These are phyloP conservation scores for Sinodicranocentrus sp. DNA, from an alignment of 2,888 invertebrate species.

Conservation along the genomic window DNA sequence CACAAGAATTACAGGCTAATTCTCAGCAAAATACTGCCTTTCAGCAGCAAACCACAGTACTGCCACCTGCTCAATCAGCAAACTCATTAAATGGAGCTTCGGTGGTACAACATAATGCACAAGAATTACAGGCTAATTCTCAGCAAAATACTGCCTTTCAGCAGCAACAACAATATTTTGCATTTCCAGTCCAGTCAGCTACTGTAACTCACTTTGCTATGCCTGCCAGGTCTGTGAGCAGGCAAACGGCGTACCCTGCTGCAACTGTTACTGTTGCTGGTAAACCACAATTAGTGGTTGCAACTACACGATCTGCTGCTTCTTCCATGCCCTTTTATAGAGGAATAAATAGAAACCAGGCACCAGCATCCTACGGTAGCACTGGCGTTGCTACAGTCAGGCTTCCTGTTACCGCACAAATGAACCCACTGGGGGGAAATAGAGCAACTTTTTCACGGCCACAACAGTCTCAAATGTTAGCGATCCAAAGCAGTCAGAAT, in stretches of 20 bases:
- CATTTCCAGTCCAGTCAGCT: too few relatives aligned
- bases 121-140: too few relatives aligned
- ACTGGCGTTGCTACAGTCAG: conserved; percentile 2
- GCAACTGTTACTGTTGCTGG: not conserved
- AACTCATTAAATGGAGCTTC: too few relatives aligned
- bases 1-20: too few relatives aligned
- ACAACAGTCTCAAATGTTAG: not conserved
- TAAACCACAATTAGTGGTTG: not conserved
- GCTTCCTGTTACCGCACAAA: not conserved
- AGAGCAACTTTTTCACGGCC: not conserved
- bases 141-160: too few relatives aligned
- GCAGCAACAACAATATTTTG: too few relatives aligned
- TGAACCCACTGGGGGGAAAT: conserved; percentile 20
- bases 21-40: too few relatives aligned
- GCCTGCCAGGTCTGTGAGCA: too few relatives aligned
- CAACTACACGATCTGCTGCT: not conserved
- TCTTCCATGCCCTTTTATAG: not conserved
- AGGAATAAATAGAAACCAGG: not conserved
- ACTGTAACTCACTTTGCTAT: too few relatives aligned
- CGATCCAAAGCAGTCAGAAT: not conserved
- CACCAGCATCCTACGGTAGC: not conserved
- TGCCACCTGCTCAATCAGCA: too few relatives aligned
- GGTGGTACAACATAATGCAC: too few relatives aligned
- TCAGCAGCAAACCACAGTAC: too few relatives aligned
- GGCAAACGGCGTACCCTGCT: not conserved